Base-by-base conservation (phyloP, 1,140 invertebrate genomes). In the Lerema accius region DNA sequence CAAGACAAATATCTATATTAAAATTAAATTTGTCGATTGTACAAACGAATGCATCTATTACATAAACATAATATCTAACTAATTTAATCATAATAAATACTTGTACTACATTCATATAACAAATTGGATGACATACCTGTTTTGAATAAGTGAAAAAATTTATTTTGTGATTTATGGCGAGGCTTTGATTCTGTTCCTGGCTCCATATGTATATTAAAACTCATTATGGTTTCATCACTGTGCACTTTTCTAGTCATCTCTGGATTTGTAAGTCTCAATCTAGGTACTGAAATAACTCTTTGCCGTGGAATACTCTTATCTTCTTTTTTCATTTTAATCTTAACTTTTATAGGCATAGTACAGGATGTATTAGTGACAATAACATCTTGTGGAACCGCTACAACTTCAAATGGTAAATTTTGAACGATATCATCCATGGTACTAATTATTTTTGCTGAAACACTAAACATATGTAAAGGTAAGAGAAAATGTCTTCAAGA, bases 181-280 rank as follows among this genome's bases (percentile, higher is more conserved):
- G 59, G 7, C 49, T 63, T 68, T 49, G 74, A 75, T 9, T 67
- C 64, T 37, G 51, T 23, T 43, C 80, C 67, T 13, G 67, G 32
- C 37, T 86, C 80, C 71, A 82, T 66, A 9, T 78, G 59, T 13
- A 89, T 58, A 65, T 89, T 72, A 60, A 89, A 89, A 0, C 80
- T 83, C 70, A 84, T 76, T 19, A 89, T 84, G 11, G 85, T 88
- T 63, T 83, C 80, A 49, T 89, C 81, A 50, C 84, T 89, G 42
- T 64, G 83, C 3, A 79, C 71, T 4, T 84, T 51, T 5, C 76
- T 71, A 51, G 86, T 42, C 63, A 73, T 80, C 55, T 82, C 75
- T 14, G 61, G 28, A 15, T 65, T 61, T 6, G 50, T 35, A 16
- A 68, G 13, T 13, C 39, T 60, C 35, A 67, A 43, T 55, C 80